Percentiles rank a stretch among this genome's conserved stretches.
phyloP scores from a whole-genome alignment of 1,140 invertebrate species.

The Magallana gigas region DNA sequence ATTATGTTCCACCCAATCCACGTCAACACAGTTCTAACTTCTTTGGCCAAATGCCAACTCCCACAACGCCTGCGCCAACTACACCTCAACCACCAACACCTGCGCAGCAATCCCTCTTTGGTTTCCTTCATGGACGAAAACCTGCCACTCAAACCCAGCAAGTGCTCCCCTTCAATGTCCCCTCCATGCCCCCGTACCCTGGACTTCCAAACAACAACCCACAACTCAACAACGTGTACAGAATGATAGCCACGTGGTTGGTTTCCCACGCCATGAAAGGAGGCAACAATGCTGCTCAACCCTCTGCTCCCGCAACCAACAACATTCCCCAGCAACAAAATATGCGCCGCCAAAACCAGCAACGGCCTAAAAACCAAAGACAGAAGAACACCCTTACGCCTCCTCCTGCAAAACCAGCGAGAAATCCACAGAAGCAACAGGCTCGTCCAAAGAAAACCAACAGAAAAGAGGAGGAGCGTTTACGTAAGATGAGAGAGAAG shows the following conservation, averaged over 20 bases:
- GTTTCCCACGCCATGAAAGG: constrained; percentile 8
- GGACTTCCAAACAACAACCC: constrained; percentile 20
- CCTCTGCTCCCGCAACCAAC: not conserved
- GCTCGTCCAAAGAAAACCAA: not conserved
- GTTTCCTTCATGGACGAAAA: not conserved
- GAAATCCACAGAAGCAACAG: not conserved
- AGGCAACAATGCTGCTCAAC: not conserved
- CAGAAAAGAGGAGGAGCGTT: not conserved
- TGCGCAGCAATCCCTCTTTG: not conserved
- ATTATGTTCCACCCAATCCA: not conserved
- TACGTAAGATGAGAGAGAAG: not conserved
- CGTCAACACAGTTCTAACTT: not conserved
- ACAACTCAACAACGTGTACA: constrained; percentile 5
- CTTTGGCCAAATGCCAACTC: not conserved
- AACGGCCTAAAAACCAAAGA: not conserved
- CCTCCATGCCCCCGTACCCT: constrained; percentile 2
- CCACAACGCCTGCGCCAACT: not conserved
- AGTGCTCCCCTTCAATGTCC: not conserved
- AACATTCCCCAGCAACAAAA: not conserved
- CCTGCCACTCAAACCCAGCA: not conserved
- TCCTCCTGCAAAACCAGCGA: not conserved
- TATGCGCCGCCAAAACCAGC: not conserved
- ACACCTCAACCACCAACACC: not conserved
- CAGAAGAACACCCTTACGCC: not conserved
- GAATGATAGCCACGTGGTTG: constrained; percentile 14